Evolutionary conservation across 2,113 vertebrate species (phyloP), one percentile per base, ranked within the genome.

Genomic region (Brachypteracias leptosomus): DNA sequence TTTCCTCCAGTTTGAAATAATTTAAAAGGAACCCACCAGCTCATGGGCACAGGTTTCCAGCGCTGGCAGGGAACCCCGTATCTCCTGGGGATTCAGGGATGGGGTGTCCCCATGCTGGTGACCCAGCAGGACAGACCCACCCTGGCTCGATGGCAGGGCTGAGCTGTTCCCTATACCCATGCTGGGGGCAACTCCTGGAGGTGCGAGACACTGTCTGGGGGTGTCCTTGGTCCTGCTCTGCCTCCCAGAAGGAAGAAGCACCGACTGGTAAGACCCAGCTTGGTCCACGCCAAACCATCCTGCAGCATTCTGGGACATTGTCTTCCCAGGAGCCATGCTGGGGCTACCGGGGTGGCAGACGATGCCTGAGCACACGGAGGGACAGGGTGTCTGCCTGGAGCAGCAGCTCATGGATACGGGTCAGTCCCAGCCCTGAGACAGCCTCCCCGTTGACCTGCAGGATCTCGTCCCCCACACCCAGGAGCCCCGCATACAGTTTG

Each of bases 391-490:
- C 98, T 0, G 98, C 98, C 26, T 61, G 96, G 16, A 98, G 98
- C 98, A 99, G 98, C 87, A 99, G 98, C 81, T 98, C 86, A 0
- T 93, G 98, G 82, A 99, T 97, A 33, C 98, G 98, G 68, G 98
- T 97, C 94, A 99, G 85, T 80, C 97, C 98, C 92, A 99, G 98
- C 20, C 98, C 98, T 0, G 98, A 98, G 33, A 99, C 99, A 1
- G 98, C 98, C 44, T 97, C 98, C 5, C 99, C 98, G 0, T 99
- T 99, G 82, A 99, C 98, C 97, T 99, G 99, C 16, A 99, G 97
- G 90, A 99, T 99, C 97, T 99, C 99, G 17, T 99, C 99, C 2
- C 99, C 99, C 7, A 98, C 97, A 1, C 97, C 97, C 38, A 99
- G 98, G 36, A 99, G 98, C 54, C 99, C 99, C 0, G 98, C 96